These are phyloP conservation scores for Cepaea hortensis DNA, from an alignment of 2,888 invertebrate genomes.

Conservation along the genomic window DNA sequence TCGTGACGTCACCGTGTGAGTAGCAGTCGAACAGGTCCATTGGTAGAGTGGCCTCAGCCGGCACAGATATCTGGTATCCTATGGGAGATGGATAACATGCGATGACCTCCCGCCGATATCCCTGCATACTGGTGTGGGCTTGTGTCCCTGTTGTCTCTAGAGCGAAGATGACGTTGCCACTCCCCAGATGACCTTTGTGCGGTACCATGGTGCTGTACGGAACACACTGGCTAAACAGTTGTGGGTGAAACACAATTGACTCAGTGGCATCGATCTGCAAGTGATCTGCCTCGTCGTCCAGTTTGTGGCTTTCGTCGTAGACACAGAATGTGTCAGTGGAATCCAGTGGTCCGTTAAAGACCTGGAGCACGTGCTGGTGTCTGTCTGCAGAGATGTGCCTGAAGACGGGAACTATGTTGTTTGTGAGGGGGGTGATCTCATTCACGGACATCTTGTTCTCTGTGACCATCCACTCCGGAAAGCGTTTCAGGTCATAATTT, in stretches of 20 bases:
- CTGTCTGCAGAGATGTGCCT: too few relatives aligned
- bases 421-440: constrained; percentile 38
- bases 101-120: neutral
- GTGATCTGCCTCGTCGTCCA: neutral
- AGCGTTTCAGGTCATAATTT: constrained; percentile 31
- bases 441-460: constrained; percentile 36
- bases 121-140: neutral
- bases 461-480: constrained; percentile 43
- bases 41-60: constrained; percentile 19
- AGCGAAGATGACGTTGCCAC: constrained; percentile 34
- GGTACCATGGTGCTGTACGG: constrained; percentile 31
- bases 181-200: neutral
- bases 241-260: constrained; percentile 29
- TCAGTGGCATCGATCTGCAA: constrained; percentile 25
- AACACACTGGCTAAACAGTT: constrained; percentile 33
- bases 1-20: constrained; percentile 32
- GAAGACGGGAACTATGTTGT: constrained; percentile 20
- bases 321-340: constrained; percentile 37
- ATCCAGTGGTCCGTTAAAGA: too few relatives aligned
- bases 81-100: constrained; percentile 46
- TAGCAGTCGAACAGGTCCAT: constrained; percentile 25
- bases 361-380: too few relatives aligned
- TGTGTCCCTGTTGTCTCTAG: constrained; percentile 31
- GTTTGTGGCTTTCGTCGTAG: constrained; percentile 23
- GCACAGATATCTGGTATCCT: constrained; percentile 43